These are phyloP conservation scores for Petrophora chlorosata DNA, from an alignment of 2,888 invertebrate genomes.

Conservation along the genomic window DNA sequence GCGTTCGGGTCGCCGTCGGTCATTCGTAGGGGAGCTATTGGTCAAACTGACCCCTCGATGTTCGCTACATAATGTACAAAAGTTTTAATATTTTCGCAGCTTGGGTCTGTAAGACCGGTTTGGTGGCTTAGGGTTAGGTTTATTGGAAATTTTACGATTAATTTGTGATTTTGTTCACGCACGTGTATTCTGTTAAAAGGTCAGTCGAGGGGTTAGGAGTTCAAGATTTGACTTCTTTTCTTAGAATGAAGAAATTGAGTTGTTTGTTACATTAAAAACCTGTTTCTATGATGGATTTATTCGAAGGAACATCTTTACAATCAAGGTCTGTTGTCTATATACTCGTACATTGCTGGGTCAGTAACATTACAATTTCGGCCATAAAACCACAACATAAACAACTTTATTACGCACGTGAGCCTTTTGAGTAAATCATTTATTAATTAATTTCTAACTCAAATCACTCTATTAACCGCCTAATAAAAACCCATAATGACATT, in stretches of 20 bases:
- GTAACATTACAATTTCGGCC: too few species aligned
- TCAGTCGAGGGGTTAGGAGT: constrained; percentile 64
- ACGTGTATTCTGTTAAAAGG: constrained; percentile 72
- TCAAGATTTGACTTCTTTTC: constrained; percentile 50
- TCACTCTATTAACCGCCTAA: too few species aligned
- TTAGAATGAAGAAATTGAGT: constrained; percentile 39
- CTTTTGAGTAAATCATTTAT: too few species aligned
- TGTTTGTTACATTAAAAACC: constrained; percentile 22
- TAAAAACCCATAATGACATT: too few species aligned
- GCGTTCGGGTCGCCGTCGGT: constrained; percentile 73
- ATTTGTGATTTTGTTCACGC: constrained; percentile 73
- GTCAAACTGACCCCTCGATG: constrained; percentile 67
- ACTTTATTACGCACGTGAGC: too few species aligned
- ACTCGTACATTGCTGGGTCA: too few species aligned
- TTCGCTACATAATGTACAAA: constrained; percentile 72
- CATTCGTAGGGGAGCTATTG: constrained; percentile 64
- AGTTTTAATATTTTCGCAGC: constrained; percentile 77
- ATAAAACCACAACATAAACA: too few species aligned
- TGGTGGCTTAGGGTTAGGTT: constrained; percentile 45
- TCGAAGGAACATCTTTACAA: not conserved
- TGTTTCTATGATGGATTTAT: constrained; percentile 15
- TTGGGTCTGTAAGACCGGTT: constrained; percentile 68
- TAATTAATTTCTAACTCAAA: too few species aligned
- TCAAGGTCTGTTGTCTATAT: not conserved
- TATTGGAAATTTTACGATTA: constrained; percentile 80